A percentile compares a stretch with the other conserved stretches of the same genome.
Evolutionary conservation across 2,888 invertebrate species (phyloP).

Genomic region (Siphonodentalium dalli): DNA sequence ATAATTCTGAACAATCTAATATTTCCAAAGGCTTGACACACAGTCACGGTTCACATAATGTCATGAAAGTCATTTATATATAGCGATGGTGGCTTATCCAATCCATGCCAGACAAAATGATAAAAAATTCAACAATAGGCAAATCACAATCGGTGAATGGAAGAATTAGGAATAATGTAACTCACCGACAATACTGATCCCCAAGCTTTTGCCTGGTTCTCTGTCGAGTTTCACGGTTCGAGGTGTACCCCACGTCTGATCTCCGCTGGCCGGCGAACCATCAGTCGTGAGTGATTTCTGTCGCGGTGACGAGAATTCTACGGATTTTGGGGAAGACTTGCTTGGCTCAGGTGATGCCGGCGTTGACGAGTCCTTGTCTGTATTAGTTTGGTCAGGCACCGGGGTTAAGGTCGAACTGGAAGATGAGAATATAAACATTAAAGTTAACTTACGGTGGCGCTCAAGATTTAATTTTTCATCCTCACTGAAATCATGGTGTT

Average conservation of each 20-base stretch:
- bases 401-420: not conserved
- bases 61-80: no score
- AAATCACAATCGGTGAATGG: no score
- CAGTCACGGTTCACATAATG: no score
- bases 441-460: not conserved
- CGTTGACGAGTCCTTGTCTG: slow-evolving; percentile 16
- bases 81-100: no score
- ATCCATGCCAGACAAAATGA: no score
- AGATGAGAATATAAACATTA: not conserved
- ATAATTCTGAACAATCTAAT: no score
- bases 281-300: slow-evolving; percentile 43
- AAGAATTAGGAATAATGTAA: no score
- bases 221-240: slow-evolving; percentile 78
- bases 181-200: slow-evolving; percentile 96
- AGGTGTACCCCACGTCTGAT: slow-evolving; percentile 78
- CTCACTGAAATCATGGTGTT: no score
- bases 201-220: slow-evolving; percentile 81
- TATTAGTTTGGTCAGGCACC: not conserved
- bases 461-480: no score
- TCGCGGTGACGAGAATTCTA: slow-evolving; percentile 17
- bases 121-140: no score
- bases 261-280: slow-evolving; percentile 45
- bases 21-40: no score
- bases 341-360: slow-evolving; percentile 7
- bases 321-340: not conserved